Evolutionary conservation across 2,888 invertebrate genomes (phyloP).

Genomic region (Slavum lentiscoides): DNA sequence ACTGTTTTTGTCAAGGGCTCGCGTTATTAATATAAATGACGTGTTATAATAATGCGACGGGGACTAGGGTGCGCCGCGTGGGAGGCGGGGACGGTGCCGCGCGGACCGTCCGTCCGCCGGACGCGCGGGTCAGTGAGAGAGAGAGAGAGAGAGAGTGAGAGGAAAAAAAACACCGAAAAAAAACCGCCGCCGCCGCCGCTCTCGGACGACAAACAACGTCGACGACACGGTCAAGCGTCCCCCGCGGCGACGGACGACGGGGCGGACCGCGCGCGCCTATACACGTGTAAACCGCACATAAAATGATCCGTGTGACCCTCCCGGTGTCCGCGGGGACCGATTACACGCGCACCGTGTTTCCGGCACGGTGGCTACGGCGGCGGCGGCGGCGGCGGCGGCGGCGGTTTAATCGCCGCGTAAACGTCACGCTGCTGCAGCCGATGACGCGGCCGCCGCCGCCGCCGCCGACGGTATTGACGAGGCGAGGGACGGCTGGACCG

Average conservation of each 20-base stretch:
- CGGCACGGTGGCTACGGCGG: constrained; percentile 11
- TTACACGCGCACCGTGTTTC: constrained; percentile 36
- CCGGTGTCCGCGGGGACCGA: constrained; percentile 41
- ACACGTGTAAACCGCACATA: constrained; percentile 42
- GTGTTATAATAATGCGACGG: not conserved
- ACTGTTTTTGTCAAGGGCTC: constrained; percentile 1
- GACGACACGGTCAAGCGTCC: constrained; percentile 46
- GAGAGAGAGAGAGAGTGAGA: too few species aligned
- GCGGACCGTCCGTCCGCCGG: constrained; percentile 8
- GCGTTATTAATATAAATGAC: constrained; percentile 35
- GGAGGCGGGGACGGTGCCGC: not conserved
- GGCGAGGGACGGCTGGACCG: too few species aligned
- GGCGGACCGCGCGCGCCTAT: constrained; percentile 5
- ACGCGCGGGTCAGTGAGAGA: not conserved
- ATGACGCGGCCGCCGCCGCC: not conserved
- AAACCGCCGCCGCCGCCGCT: too few species aligned
- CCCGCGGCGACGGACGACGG: not conserved
- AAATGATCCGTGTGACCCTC: constrained; percentile 49
- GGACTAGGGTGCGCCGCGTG: not conserved
- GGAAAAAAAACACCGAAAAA: not conserved
- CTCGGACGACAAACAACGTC: not conserved
- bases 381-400: not conserved
- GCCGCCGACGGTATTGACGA: too few species aligned
- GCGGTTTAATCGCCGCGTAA: constrained; percentile 34
- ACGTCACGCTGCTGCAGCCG: not conserved